phyloP scores from a whole-genome alignment of 2,888 invertebrate genomes.

The Drosophila vallismaia region DNA sequence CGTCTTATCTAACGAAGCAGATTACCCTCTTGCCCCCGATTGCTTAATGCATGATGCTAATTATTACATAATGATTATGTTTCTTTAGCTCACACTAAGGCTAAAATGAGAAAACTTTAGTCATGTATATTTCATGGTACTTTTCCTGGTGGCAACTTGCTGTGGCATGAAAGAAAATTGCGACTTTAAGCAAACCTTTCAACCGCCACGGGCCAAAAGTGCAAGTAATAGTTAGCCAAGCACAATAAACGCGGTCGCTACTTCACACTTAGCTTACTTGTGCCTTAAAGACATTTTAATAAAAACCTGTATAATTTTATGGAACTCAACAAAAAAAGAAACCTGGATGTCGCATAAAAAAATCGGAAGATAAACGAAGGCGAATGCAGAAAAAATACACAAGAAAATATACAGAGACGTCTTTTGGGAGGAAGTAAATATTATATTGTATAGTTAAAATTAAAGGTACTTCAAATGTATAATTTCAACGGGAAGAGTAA shows the following conservation, averaged over 20 bases:
- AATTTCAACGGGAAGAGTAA: no score
- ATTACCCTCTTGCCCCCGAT: constrained; percentile 18
- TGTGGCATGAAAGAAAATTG: constrained; percentile 2
- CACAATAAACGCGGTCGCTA: constrained; percentile 8
- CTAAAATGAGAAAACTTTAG: constrained; percentile 61
- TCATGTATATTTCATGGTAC: constrained; percentile 54
- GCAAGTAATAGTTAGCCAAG: constrained; percentile 64
- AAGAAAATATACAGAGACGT: constrained; percentile 18
- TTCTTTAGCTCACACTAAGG: constrained; percentile 53
- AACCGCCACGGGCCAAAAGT: constrained; percentile 37
- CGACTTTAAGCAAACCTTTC: constrained; percentile 54
- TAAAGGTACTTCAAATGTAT: no score
- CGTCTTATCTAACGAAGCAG: constrained; percentile 10
- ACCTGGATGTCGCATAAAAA: constrained; percentile 60
- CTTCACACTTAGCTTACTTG: constrained; percentile 8
- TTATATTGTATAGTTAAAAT: no score
- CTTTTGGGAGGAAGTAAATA: neutral
- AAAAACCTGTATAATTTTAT: constrained; percentile 71
- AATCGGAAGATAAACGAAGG: constrained; percentile 16
- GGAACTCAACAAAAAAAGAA: constrained; percentile 41
- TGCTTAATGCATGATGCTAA: constrained; percentile 64
- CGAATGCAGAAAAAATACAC: constrained; percentile 30
- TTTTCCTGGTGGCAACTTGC: constrained; percentile 6
- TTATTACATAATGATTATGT: constrained; percentile 73
- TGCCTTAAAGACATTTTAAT: constrained; percentile 63